Evolutionary conservation across 1,140 invertebrate species (phyloP), one percentile per base, ranked within the genome.

Genomic region (Ips typographus): DNA sequence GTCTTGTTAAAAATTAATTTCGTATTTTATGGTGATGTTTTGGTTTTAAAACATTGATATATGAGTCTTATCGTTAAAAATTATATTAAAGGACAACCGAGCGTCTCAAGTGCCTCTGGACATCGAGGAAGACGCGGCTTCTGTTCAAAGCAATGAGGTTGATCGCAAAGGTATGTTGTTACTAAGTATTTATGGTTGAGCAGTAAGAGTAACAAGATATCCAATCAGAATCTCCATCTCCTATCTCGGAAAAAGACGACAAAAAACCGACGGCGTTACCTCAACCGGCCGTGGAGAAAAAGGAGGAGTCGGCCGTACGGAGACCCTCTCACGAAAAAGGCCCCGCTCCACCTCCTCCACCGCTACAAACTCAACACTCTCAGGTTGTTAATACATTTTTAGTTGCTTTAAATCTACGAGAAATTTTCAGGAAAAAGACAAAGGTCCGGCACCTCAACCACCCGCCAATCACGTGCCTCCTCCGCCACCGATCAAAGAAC

Each of bases 51-150:
- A n/a, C n/a, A n/a, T n/a, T n/a, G n/a, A n/a, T n/a, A n/a, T n/a
- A n/a, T 42, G 3, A 41, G 58, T 60, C 2, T 44, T 73, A n/a
- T n/a, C n/a, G n/a, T n/a, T n/a, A n/a, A n/a, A n/a, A n/a, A n/a
- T n/a, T n/a, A n/a, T n/a, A 71, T 80, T 80, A 5, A 81, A 94
- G 91, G 91, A 94, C 86, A 90, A 91, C 83, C 91, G 91, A 85
- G 90, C 88, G 78, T 92, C 90, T 77, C 91, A 92, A 83, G 87
- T 92, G 83, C 90, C 89, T 77, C 88, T 92, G 88, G 91, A 93
- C 83, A 86, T 92, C 86, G 91, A 93, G 90, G 91, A 93, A 91
- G 92, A 94, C 84, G 90, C 90, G 80, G 86, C 89, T 79, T 91
- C 91, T 74, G 86, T 92, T 77, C 87, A 87, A 82, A 88, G 89